These are phyloP conservation scores for Epinephelus lanceolatus DNA, from an alignment of 2,113 vertebrate species.

Conservation along the genomic window DNA sequence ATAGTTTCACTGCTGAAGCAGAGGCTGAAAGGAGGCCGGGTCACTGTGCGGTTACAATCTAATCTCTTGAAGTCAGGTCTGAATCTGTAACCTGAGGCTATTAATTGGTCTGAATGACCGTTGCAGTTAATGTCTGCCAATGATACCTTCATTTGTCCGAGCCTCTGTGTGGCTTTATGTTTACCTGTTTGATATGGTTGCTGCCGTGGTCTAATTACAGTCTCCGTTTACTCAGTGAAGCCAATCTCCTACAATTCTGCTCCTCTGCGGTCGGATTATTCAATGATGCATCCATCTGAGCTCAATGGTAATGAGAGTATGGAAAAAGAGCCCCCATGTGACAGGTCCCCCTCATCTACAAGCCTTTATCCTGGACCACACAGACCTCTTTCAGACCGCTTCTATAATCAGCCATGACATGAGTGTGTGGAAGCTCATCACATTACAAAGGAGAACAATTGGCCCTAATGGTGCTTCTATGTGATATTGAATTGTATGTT, in stretches of 20 bases:
- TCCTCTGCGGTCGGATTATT: conserved; percentile 11
- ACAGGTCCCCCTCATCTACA: conserved; percentile 15
- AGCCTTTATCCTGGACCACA: conserved; percentile 1
- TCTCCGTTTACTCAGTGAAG: conserved; percentile 20
- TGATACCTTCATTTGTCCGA: conserved; percentile 42
- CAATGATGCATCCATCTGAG: conserved; percentile 14
- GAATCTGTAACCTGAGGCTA: conserved; percentile 1
- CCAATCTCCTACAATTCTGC: conserved; percentile 32
- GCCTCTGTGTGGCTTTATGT: conserved; percentile 25
- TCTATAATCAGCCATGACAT: conserved; percentile 21
- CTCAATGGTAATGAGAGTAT: conserved; percentile 30
- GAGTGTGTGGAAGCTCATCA: conserved; percentile 28
- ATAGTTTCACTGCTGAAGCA: conserved; percentile 3
- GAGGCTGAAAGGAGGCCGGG: conserved; percentile 37
- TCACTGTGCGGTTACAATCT: conserved; percentile 19
- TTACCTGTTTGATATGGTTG: conserved; percentile 31
- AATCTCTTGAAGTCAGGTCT: conserved; percentile 4
- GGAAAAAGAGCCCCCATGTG: conserved; percentile 6
- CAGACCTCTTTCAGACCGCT: conserved; percentile 12
- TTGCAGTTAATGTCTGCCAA: conserved; percentile 3
- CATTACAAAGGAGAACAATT: conserved; percentile 31
- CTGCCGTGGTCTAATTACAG: conserved; percentile 42
- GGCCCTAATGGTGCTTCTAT: background rate
- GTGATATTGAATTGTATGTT: conserved; percentile 23
- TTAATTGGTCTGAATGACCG: conserved; percentile 46